Percentiles rank a stretch among this genome's conserved stretches.
These are phyloP conservation scores for Psilopsiagon aurifrons DNA, from an alignment of 2,113 vertebrate species.

Conservation along the genomic window DNA sequence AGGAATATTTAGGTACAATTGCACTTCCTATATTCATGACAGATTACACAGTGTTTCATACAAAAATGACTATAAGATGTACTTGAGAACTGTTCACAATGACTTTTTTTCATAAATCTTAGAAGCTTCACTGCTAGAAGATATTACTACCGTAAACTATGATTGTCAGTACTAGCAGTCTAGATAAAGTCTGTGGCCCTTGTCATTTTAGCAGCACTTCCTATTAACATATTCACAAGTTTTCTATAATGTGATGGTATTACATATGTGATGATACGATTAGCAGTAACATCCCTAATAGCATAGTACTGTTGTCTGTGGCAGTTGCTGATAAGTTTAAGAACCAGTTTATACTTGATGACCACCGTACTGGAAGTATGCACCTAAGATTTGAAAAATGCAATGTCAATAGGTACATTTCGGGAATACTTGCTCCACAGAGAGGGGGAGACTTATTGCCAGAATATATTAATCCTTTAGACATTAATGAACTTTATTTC, in stretches of 20 bases:
- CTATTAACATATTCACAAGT: neutral
- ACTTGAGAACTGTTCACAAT: neutral
- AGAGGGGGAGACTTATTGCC: neutral
- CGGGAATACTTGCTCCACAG: neutral
- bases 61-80: neutral
- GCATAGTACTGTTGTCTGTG: too few relatives aligned
- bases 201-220: neutral
- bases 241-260: neutral
- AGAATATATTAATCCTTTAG: neutral
- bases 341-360: neutral
- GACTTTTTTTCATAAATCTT: neutral
- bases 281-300: too few relatives aligned
- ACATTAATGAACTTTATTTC: neutral
- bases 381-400: too few relatives aligned
- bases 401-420: neutral
- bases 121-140: neutral
- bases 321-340: too few relatives aligned
- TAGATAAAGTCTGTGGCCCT: neutral
- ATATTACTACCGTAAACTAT: neutral
- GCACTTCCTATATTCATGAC: neutral
- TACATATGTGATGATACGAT: neutral
- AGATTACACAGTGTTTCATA: neutral
- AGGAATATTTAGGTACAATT: neutral
- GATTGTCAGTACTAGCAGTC: neutral
- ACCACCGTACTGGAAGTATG: too few relatives aligned